Base-by-base conservation (phyloP, 2,888 invertebrate genomes). In the Galeopsomyia nigrocyanea region DNA sequence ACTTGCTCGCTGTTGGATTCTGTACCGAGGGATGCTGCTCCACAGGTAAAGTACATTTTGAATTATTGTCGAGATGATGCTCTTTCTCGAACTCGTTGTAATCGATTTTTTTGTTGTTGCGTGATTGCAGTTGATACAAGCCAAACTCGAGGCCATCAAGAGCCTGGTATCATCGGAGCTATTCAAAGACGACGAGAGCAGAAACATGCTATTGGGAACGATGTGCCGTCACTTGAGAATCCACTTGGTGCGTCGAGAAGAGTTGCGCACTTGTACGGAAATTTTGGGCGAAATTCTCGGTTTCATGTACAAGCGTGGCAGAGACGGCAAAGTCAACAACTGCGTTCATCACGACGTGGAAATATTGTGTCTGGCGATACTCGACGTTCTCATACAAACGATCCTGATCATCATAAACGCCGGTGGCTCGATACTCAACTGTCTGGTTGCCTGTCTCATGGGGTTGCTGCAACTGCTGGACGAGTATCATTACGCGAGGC, bases 321-420 rank as follows among this genome's bases (percentile, higher is more conserved):
- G 88, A 66, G 88, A 88, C 75, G 89, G 88, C 69, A 90, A 90
- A 80, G 89, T 90, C 26, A 90, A 90, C 79, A 91, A 90, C 77
- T 90, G 90, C 78, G 88, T 91, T 26, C 91, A 93, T 78, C 92
- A 95, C 56, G 95, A 96, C 81, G 91, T 96, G 2, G 95, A 96
- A 80, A 94, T 94, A 0, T 87, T 97, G 5, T 94, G 95, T 82
- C 87, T 94, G 74, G 93, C 93, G 73, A 91, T 94, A 6, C 87
- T 97, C 71, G 95, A 95, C 80, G 94, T 95, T 73, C 88, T 97
- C 6, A 93, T 97, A 58, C 94, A 96, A 83, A 94, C 95, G 0
- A 94, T 95, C 6, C 88, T 95, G 75, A 92, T 93, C 77, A 90
- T 95, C 31, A 93, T 95, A 80, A 94, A 95, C 75, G 92, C 94